Percentiles rank a stretch among this genome's conserved stretches.
Conservation (phyloP, 2,797 vertebrate species). For the Acanthurus lineatus region DNA sequence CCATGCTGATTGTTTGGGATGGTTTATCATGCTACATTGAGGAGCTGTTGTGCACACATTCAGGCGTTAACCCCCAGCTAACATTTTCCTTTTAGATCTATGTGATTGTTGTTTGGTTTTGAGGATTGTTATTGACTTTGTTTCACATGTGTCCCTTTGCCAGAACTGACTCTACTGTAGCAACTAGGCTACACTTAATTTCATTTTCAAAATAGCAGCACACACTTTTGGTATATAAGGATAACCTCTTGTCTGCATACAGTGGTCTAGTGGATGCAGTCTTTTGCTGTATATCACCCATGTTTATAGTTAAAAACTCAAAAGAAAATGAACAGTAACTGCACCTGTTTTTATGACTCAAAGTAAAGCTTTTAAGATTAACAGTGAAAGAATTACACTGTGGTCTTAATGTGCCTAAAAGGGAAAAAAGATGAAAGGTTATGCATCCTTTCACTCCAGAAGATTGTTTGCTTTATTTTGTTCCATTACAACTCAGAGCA, state of each 20-base stretch:
- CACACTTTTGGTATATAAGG: slow-evolving; percentile 24
- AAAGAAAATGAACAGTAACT: slow-evolving; percentile 33
- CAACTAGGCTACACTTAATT: neutral
- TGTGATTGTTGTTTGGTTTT: slow-evolving; percentile 61
- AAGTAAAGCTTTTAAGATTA: slow-evolving; percentile 42
- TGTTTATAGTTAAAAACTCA: slow-evolving; percentile 39
- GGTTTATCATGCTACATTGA: slow-evolving; percentile 82
- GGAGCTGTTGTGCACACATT: slow-evolving; percentile 80
- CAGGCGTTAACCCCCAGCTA: slow-evolving; percentile 67
- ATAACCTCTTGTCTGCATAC: slow-evolving; percentile 19
- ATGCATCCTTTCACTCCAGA: slow-evolving; percentile 47
- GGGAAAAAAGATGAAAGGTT: slow-evolving; percentile 55
- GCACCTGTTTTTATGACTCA: slow-evolving; percentile 41
- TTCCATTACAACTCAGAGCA: slow-evolving; percentile 36
- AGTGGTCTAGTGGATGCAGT: slow-evolving; percentile 25
- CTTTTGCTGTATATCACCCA: neutral
- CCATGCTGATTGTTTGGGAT: slow-evolving; percentile 83
- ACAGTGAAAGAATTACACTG: slow-evolving; percentile 47
- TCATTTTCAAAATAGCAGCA: neutral
- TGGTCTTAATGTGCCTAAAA: slow-evolving; percentile 43
- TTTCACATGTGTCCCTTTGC: slow-evolving; percentile 22
- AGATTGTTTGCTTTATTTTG: slow-evolving; percentile 59
- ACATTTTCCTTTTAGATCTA: slow-evolving; percentile 65
- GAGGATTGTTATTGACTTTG: slow-evolving; percentile 57
- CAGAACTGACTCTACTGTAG: slow-evolving; percentile 23